These are phyloP conservation scores for Lasioglossum oenotherae DNA, from an alignment of 2,888 invertebrate species.

Conservation along the genomic window DNA sequence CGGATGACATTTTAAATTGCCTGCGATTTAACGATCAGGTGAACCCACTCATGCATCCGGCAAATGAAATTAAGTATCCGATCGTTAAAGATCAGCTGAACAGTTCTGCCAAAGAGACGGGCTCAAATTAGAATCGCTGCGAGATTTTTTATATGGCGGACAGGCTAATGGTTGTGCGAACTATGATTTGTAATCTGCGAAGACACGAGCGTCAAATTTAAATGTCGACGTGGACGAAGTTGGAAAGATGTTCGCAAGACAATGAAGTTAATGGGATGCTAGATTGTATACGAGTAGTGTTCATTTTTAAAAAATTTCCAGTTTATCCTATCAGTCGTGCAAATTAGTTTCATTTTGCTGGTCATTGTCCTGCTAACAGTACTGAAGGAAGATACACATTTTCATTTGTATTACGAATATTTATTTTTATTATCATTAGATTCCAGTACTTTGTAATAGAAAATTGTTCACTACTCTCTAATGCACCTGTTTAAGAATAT, in stretches of 20 bases:
- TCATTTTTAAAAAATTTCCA: not conserved
- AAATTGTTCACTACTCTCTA: too few relatives aligned
- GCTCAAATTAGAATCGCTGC: not conserved
- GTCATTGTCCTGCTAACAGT: too few relatives aligned
- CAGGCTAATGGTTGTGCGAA: not conserved
- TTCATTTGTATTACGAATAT: too few relatives aligned
- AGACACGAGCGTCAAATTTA: not conserved
- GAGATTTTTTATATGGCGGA: not conserved
- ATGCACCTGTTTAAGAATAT: too few relatives aligned
- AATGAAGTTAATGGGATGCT: not conserved
- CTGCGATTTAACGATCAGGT: not conserved
- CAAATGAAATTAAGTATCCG: conserved; percentile 3
- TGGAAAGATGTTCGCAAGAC: not conserved
- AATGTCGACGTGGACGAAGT: not conserved
- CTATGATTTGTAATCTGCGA: not conserved
- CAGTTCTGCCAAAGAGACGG: not conserved
- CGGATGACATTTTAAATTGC: conserved; percentile 21
- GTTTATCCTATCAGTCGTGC: not conserved
- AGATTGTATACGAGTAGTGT: not conserved
- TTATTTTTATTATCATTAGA: too few relatives aligned
- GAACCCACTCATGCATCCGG: conserved; percentile 1
- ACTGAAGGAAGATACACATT: too few relatives aligned
- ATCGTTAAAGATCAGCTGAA: not conserved
- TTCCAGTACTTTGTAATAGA: too few relatives aligned
- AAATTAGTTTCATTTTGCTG: not conserved